A percentile compares a stretch with the other conserved stretches of the same genome.
These are phyloP conservation scores for Drosophila willistoni DNA, from an alignment of 1,140 invertebrate genomes.

Conservation along the genomic window DNA sequence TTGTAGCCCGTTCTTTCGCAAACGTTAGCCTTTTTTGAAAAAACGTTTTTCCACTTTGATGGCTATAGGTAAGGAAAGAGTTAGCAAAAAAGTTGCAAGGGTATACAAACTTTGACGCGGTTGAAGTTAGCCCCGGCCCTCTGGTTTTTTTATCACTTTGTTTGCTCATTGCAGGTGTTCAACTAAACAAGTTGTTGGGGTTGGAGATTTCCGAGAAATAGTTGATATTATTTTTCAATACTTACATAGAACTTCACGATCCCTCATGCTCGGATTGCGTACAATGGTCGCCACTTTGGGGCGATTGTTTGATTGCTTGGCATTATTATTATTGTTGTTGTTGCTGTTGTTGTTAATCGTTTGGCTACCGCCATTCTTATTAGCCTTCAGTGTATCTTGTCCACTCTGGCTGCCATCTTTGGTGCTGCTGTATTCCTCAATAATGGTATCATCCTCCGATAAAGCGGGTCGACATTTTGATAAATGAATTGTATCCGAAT, in stretches of 20 bases:
- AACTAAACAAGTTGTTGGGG: too few species aligned
- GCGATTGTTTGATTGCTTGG: conserved; percentile 33
- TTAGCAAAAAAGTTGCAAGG: too few species aligned
- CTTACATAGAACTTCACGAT: conserved; percentile 82
- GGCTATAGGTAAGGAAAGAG: too few species aligned
- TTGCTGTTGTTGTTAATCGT: conserved; percentile 26
- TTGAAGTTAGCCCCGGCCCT: too few species aligned
- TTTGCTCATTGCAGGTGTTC: too few species aligned
- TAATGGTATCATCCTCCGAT: conserved; percentile 82
- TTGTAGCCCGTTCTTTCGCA: too few species aligned
- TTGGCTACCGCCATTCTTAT: conserved; percentile 27
- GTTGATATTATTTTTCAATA: conserved; percentile 20
- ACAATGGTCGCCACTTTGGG: conserved; percentile 81
- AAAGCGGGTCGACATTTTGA: conserved; percentile 81
- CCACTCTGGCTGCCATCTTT: conserved; percentile 62
- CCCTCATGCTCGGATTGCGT: conserved; percentile 79
- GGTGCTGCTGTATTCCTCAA: conserved; percentile 81
- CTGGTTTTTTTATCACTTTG: too few species aligned
- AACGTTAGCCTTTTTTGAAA: too few species aligned
- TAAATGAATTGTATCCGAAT: conserved; percentile 81
- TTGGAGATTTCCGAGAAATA: too few species aligned
- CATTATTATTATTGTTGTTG: not conserved
- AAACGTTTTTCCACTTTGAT: too few species aligned
- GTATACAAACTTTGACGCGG: too few species aligned
- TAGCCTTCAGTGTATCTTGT: conserved; percentile 81